Conservation (phyloP, 2,888 invertebrate species). For the Pilophorus perplexus region DNA sequence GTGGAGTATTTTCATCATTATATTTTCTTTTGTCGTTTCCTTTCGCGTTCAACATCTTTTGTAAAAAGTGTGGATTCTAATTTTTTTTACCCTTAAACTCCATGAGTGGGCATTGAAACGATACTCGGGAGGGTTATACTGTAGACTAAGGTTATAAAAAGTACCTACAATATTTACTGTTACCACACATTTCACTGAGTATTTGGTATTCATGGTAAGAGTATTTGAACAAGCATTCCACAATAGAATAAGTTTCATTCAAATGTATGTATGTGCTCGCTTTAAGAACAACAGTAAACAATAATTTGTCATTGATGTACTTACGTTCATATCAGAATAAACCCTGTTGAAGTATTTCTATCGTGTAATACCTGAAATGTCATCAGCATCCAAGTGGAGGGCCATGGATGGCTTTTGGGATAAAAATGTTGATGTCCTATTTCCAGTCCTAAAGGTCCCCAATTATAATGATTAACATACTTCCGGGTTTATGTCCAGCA, state of each 20-base stretch:
- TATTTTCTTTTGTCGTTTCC: too few relatives aligned
- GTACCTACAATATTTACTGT: slow-evolving; percentile 20
- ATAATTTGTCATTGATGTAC: slow-evolving; percentile 39
- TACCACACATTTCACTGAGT: slow-evolving; percentile 15
- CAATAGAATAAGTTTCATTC: slow-evolving; percentile 26
- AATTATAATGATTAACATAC: too few relatives aligned
- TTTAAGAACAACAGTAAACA: slow-evolving; percentile 30
- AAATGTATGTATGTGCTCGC: slow-evolving; percentile 28
- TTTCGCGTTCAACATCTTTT: too few relatives aligned
- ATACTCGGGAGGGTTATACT: neutral
- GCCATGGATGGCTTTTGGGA: too few relatives aligned
- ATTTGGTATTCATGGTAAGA: slow-evolving; percentile 23
- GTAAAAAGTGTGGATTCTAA: slow-evolving; percentile 8
- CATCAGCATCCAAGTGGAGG: too few relatives aligned
- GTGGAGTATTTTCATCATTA: too few relatives aligned
- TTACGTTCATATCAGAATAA: slow-evolving; percentile 43
- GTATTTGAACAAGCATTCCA: slow-evolving; percentile 31
- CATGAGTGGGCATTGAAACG: slow-evolving; percentile 17
- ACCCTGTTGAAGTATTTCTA: slow-evolving; percentile 37
- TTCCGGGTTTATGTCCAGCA: too few relatives aligned
- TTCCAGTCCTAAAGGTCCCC: too few relatives aligned
- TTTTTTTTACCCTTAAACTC: slow-evolving; percentile 4
- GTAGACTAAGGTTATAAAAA: neutral
- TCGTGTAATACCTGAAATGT: too few relatives aligned
- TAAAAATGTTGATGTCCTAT: too few relatives aligned